Evolutionary conservation across 1,140 invertebrate species (phyloP), one percentile per base, ranked within the genome.

Genomic region (Carposina sasakii): DNA sequence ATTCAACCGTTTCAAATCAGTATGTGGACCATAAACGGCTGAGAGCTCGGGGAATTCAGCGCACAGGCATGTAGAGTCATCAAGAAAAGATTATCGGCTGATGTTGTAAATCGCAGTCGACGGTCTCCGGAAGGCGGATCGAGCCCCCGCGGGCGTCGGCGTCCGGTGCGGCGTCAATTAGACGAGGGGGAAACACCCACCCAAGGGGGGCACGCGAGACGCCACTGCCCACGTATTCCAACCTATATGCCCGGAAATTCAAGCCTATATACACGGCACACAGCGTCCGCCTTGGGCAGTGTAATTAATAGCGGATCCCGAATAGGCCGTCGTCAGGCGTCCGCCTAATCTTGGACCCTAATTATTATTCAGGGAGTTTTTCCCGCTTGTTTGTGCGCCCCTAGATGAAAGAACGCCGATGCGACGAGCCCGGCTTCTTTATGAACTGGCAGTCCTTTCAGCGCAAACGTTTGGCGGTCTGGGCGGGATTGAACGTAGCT

Each of bases 341-440:
- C n/a, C n/a, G n/a, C 33, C 33, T 34, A 34, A 34, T 34, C 33
- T 34, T 34, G 13, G 19, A 34, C 33, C 33, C 33, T 34, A 34
- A 34, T 34, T 34, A 34, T 34, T 34, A 34, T 34, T 34, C 33
- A 34, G 33, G 33, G 33, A 34, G 33, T 34, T 34, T 34, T 34
- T 34, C 33, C 19, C n/a, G n/a, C n/a, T n/a, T n/a, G n/a, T n/a
- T n/a, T n/a, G n/a, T n/a, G n/a, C n/a, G n/a, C n/a, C n/a, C n/a
- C n/a, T n/a, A n/a, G n/a, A n/a, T n/a, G n/a, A n/a, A n/a, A n/a
- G n/a, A n/a, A n/a, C n/a, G n/a, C n/a, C n/a, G n/a, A n/a, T n/a
- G n/a, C n/a, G n/a, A n/a, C n/a, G n/a, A n/a, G n/a, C n/a, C n/a
- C n/a, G n/a, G n/a, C n/a, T n/a, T n/a, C n/a, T n/a, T n/a, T n/a